Evolutionary conservation across 2,888 invertebrate genomes (phyloP), one percentile per base, ranked within the genome.

Genomic region (Sesia apiformis): DNA sequence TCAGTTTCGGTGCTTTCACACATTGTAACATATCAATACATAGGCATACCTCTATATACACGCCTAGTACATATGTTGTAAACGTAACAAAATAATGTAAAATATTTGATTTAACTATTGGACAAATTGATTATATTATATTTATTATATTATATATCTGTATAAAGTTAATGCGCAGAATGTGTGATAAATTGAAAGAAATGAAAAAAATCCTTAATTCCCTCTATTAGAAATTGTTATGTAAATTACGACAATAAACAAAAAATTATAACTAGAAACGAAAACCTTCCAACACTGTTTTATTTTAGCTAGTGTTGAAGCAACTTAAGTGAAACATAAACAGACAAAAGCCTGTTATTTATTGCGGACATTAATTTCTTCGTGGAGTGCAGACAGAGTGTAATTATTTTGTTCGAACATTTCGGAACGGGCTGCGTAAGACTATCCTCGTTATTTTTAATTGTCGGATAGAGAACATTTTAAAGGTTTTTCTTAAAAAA

Each of bases 321-420:
- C 66, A 67, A 69, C 66, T 70, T 68, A 74, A 78, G 70, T 72
- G 68, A 66, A 72, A 75, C 67, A 69, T 66, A 70, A 76, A 72
- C 53, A 53, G 49, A 53, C 51, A 42, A 54, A 54, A 51, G 53
- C 54, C 42, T 23, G 41, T 51, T 49, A 54, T 54, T 54, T 54
- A 54, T 54, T 54, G 39, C 39, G 51, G 51, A 39, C 54, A 54
- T 54, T 54, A 54, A 54, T 54, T 54, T 42, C 51, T 51, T 54
- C 43, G 61, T 62, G 62, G 66, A 67, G 75, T 71, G 72, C 66
- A 78, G 40, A 59, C 59, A 56, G 59, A 59, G 57, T 55, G 61
- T 59, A 61, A 61, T 67, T 67, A 67, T 67, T 67, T 67, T 64
- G 64, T 65, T 65, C 61, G 59, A 64, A 58, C 63, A 63, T 65